phyloP scores from a whole-genome alignment of 1,140 invertebrate species.

The Drosophila neocordata region DNA sequence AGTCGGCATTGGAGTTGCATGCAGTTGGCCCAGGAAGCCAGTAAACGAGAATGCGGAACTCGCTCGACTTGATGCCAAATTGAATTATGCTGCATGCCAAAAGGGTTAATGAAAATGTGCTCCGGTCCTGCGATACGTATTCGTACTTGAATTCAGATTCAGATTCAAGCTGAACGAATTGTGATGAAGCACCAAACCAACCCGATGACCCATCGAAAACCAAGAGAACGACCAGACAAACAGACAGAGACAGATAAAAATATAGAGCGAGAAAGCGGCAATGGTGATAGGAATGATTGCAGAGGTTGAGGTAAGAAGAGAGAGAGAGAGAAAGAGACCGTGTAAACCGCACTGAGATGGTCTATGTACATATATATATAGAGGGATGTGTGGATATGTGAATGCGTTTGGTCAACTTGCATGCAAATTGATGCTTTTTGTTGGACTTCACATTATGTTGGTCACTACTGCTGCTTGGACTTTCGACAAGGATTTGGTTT shows the following conservation, averaged over 20 bases:
- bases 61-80: slow-evolving; percentile 69
- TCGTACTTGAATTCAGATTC: slow-evolving; percentile 37
- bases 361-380: neutral
- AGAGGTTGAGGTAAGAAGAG: neutral
- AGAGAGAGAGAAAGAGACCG: neutral
- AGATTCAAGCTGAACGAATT: slow-evolving; percentile 52
- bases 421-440: slow-evolving; percentile 61
- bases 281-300: neutral
- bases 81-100: slow-evolving; percentile 75
- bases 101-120: slow-evolving; percentile 70
- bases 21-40: slow-evolving; percentile 22
- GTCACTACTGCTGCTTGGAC: slow-evolving; percentile 26
- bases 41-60: slow-evolving; percentile 34
- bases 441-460: slow-evolving; percentile 52
- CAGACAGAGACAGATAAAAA: slow-evolving; percentile 20
- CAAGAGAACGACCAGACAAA: slow-evolving; percentile 21
- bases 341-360: neutral
- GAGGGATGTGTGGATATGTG: slow-evolving; percentile 9
- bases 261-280: neutral
- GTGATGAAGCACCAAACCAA: slow-evolving; percentile 46
- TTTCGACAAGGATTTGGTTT: slow-evolving; percentile 26
- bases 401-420: slow-evolving; percentile 34
- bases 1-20: slow-evolving; percentile 16
- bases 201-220: slow-evolving; percentile 6
- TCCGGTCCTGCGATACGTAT: slow-evolving; percentile 12